Conservation (phyloP, 2,888 invertebrate genomes). For the Drosophila buzzatii region DNA sequence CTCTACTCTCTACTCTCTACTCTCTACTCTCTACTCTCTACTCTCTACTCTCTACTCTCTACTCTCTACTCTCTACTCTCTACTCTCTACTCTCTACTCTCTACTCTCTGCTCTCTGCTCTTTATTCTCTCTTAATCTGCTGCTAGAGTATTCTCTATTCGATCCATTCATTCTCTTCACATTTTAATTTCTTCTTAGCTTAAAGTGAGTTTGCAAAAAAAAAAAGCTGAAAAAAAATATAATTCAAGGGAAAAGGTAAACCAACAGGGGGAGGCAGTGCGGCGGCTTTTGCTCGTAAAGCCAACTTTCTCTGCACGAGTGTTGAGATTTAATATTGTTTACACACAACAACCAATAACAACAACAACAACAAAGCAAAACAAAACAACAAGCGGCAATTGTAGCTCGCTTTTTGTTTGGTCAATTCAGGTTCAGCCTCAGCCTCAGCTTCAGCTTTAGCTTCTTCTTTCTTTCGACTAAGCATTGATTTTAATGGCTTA, state of each 20-base stretch:
- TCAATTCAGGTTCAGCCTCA: conserved; percentile 24
- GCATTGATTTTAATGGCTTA: conserved; percentile 77
- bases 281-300: conserved; percentile 54
- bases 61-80: too few species aligned
- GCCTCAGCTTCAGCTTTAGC: conserved; percentile 12
- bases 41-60: too few species aligned
- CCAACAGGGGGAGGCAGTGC: not conserved
- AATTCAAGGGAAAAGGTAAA: conserved; percentile 44
- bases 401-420: conserved; percentile 49
- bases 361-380: conserved; percentile 24
- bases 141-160: not conserved
- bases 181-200: conserved; percentile 26
- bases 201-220: conserved; percentile 67
- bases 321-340: conserved; percentile 80
- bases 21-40: too few species aligned
- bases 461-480: conserved; percentile 16
- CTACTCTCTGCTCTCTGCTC: too few species aligned
- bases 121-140: too few species aligned
- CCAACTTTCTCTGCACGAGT: conserved; percentile 78
- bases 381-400: conserved; percentile 51
- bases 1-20: too few species aligned
- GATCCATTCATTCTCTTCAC: not conserved
- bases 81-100: too few species aligned
- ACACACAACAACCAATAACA: conserved; percentile 53
- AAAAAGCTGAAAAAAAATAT: conserved; percentile 29